Evolutionary conservation across 30 jellyfish, hydroid and myxozoan species (phyloP), one percentile per base, ranked within the genome.

Genomic region (Turritopsis dohrnii): DNA sequence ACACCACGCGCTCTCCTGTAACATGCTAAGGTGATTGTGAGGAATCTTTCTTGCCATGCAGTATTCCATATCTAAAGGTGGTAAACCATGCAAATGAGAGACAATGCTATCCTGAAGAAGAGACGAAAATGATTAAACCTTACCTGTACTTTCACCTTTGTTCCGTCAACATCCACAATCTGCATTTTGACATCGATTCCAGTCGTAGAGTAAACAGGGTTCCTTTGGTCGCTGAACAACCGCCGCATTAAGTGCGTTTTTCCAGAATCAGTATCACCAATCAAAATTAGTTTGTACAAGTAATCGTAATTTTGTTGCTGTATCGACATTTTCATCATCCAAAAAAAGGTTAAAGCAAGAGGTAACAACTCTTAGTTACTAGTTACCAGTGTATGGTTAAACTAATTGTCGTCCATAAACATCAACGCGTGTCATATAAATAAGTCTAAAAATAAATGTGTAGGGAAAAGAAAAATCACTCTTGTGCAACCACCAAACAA

Each of bases 251-350:
- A 74, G 71, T 95, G 85, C 1, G 98, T 88, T 82, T 92, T 92
- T n/a, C 98, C 98, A 20, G 88, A 96, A 16, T 96, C 96, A 28
- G 98, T 87, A 80, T 88, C 98, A 18, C 98, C 98, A 21, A 95
- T 88, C 80, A 92, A 54, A 71, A 92, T 96, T 21, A 92, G 66
- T 72, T 92, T 92, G 90, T 92, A 92, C 89, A 92, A 74, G 41
- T 86, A 92, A 74, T 92, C 98, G 54, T 92, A 92, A 71, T 84
- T 95, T 54, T 92, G 96, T 65, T 92, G 90, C 23, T 79, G 72
- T 28, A 82, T 25, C 18, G 91, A 71, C 94, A 86, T 86, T 28
- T 1, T 52, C 60, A 41, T 13, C 13, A n/a, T n/a, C n/a, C n/a
- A n/a, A n/a, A n/a, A n/a, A n/a, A n/a, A n/a, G n/a, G n/a, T n/a